Evolutionary conservation across 1,140 invertebrate species (phyloP).

Genomic region (Phortica variegata): DNA sequence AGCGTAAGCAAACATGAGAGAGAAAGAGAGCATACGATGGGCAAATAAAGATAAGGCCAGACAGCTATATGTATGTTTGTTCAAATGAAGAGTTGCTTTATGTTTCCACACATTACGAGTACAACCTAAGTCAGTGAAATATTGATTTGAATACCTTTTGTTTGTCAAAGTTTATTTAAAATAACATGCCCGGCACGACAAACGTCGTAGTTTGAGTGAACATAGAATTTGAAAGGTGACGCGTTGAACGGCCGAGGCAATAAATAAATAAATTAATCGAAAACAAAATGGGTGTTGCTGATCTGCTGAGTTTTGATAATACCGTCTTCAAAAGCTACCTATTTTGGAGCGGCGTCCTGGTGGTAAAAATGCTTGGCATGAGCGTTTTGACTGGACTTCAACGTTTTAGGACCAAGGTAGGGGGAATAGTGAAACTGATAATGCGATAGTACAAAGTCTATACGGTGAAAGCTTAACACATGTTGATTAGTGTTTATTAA

Average conservation of each 20-base stretch:
- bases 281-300: conserved; percentile 28
- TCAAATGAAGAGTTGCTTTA: too few relatives aligned
- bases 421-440: background rate
- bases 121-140: too few relatives aligned
- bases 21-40: too few relatives aligned
- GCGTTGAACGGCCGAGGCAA: background rate
- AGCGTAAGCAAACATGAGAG: too few relatives aligned
- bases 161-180: too few relatives aligned
- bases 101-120: too few relatives aligned
- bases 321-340: conserved; percentile 60
- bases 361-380: conserved; percentile 66
- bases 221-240: conserved; percentile 5
- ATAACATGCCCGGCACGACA: too few relatives aligned
- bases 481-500: background rate
- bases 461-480: conserved; percentile 7
- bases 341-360: conserved; percentile 63
- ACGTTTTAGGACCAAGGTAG: conserved; percentile 64
- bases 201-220: too few relatives aligned
- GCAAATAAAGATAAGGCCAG: too few relatives aligned
- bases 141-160: too few relatives aligned
- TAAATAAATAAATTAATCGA: background rate
- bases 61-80: too few relatives aligned
- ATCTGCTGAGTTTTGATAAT: conserved; percentile 48
- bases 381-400: conserved; percentile 59
- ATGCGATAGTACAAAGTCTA: conserved; percentile 18